These are phyloP conservation scores for Gymnocheta viridis DNA, from an alignment of 2,888 invertebrate genomes.

Conservation along the genomic window DNA sequence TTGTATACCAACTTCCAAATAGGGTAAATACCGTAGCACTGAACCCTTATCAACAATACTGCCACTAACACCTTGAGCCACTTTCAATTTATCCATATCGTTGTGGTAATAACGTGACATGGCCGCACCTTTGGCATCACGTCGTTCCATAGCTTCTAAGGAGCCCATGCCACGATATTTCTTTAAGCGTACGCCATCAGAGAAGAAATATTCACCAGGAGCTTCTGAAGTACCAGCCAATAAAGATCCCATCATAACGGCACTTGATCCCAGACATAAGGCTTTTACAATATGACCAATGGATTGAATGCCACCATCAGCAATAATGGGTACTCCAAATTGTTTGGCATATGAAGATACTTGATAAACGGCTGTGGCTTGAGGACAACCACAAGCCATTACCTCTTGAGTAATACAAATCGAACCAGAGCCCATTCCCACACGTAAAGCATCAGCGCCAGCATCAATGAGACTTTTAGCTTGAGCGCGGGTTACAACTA, in stretches of 20 bases:
- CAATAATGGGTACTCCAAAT: constrained; percentile 97
- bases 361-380: constrained; percentile 98
- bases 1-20: constrained; percentile 96
- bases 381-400: constrained; percentile 99
- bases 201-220: constrained; percentile 99
- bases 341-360: constrained; percentile 94
- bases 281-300: constrained; percentile 99
- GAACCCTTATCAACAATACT: constrained; percentile 99
- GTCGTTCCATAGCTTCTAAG: constrained; percentile 98
- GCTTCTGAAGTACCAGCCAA: constrained; percentile 99
- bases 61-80: constrained; percentile 99
- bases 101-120: constrained; percentile 93
- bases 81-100: constrained; percentile 97
- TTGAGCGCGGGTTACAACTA: constrained; percentile 96
- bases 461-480: constrained; percentile 98
- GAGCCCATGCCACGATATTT: constrained; percentile 99
- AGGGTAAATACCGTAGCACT: constrained; percentile 96
- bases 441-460: constrained; percentile 97
- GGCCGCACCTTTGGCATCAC: constrained; percentile 91
- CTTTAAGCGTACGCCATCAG: constrained; percentile 98
- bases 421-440: constrained; percentile 99
- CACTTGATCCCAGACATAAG: constrained; percentile 94
- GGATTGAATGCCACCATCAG: constrained; percentile 98
- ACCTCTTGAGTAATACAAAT: constrained; percentile 99
- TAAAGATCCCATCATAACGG: constrained; percentile 99